These are phyloP conservation scores for Dynastes hyllus DNA, from an alignment of 2,888 invertebrate species.

Conservation along the genomic window DNA sequence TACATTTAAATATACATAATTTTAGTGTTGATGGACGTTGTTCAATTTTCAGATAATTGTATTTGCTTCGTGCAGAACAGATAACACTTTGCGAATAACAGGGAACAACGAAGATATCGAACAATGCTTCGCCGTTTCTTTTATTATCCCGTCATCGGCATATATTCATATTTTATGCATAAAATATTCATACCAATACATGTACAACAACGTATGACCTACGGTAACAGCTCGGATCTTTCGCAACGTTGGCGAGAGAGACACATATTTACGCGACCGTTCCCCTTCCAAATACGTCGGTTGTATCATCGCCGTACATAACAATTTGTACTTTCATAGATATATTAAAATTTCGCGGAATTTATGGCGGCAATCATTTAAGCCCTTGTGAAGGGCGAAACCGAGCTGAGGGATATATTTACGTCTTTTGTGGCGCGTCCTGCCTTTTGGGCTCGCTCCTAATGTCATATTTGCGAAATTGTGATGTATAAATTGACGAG, in stretches of 20 bases:
- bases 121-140: slow-evolving; percentile 1
- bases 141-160: slow-evolving; percentile 45
- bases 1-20: too few species aligned
- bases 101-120: neutral
- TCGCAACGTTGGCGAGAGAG: slow-evolving; percentile 2
- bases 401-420: slow-evolving; percentile 33
- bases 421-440: slow-evolving; percentile 1
- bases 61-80: too few species aligned
- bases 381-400: slow-evolving; percentile 38
- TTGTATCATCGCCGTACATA: slow-evolving; percentile 43
- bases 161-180: slow-evolving; percentile 51
- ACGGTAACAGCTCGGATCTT: slow-evolving; percentile 33
- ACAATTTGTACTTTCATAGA: slow-evolving; percentile 51
- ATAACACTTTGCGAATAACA: too few species aligned
- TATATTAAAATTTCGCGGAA: slow-evolving; percentile 47
- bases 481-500: slow-evolving; percentile 32
- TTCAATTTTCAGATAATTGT: too few species aligned
- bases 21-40: too few species aligned
- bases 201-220: slow-evolving; percentile 48
- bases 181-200: slow-evolving; percentile 53
- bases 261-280: slow-evolving; percentile 15
- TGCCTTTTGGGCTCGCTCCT: slow-evolving; percentile 13
- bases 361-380: slow-evolving; percentile 48
- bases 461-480: slow-evolving; percentile 20
- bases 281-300: neutral